These are phyloP conservation scores for Dolichotis patagonum DNA, from an alignment of 2,113 vertebrate species.

Conservation along the genomic window DNA sequence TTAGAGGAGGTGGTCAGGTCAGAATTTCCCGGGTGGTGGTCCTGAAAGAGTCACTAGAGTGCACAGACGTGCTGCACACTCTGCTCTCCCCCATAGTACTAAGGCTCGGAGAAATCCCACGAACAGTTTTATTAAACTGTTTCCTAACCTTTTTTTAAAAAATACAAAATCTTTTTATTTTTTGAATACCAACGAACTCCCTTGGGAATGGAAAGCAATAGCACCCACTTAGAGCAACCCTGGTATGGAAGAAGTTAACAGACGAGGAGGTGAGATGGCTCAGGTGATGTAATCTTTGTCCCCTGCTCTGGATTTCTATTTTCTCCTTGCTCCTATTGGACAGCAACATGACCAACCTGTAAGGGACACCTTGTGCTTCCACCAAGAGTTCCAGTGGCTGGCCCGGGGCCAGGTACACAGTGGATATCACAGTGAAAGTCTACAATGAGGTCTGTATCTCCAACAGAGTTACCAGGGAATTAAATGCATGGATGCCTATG, in stretches of 20 bases:
- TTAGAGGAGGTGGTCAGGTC: neutral
- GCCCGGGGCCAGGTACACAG: neutral
- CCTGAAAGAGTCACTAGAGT: neutral
- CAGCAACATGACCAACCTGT: neutral
- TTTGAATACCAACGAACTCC: neutral
- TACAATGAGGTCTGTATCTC: neutral
- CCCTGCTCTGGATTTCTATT: neutral
- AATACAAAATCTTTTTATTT: neutral
- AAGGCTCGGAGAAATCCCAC: slow-evolving; percentile 40
- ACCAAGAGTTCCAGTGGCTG: neutral
- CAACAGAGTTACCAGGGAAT: neutral
- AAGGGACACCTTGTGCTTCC: neutral
- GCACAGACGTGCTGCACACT: accelerated
- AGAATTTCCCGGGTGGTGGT: neutral
- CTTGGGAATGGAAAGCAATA: neutral
- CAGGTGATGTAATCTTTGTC: accelerated
- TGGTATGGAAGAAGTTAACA: neutral
- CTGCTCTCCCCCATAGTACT: no score
- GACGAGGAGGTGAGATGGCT: neutral
- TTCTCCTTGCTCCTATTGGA: neutral
- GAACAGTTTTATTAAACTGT: neutral
- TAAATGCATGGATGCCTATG: neutral
- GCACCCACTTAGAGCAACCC: no score
- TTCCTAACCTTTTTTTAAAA: neutral
- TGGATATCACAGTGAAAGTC: neutral